Conservation (phyloP, 2,113 vertebrate genomes). For the Morone chrysops region DNA sequence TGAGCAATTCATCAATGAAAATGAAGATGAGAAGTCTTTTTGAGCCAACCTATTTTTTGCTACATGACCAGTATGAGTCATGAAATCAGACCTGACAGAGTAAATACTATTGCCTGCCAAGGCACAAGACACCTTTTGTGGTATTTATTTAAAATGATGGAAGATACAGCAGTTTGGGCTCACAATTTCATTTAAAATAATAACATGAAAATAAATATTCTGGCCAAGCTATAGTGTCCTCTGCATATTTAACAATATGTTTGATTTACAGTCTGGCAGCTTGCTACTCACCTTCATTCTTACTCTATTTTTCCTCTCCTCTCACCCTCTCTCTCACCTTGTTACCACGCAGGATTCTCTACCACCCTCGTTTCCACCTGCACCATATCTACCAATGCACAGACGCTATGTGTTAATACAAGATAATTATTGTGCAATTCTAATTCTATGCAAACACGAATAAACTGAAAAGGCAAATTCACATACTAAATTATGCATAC, state of each 20-base stretch:
- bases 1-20: slow-evolving; percentile 47
- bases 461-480: not conserved
- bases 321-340: not conserved
- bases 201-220: not conserved
- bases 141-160: slow-evolving; percentile 14
- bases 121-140: not conserved
- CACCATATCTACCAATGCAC: not conserved
- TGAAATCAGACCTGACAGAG: slow-evolving; percentile 14
- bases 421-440: not conserved
- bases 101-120: slow-evolving; percentile 10
- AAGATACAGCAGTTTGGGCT: not conserved
- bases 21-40: slow-evolving; percentile 17
- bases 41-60: not conserved
- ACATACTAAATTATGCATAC: not conserved
- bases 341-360: slow-evolving; percentile 4
- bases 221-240: too few species aligned
- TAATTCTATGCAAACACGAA: not conserved
- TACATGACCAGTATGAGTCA: slow-evolving; percentile 44
- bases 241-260: not conserved
- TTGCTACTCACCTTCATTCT: not conserved
- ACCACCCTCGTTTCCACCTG: not conserved
- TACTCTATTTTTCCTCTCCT: not conserved
- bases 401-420: not conserved
- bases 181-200: not conserved
- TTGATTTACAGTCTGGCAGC: not conserved